phyloP scores from a whole-genome alignment of 2,797 vertebrate species.

The Knipowitschia caucasica region DNA sequence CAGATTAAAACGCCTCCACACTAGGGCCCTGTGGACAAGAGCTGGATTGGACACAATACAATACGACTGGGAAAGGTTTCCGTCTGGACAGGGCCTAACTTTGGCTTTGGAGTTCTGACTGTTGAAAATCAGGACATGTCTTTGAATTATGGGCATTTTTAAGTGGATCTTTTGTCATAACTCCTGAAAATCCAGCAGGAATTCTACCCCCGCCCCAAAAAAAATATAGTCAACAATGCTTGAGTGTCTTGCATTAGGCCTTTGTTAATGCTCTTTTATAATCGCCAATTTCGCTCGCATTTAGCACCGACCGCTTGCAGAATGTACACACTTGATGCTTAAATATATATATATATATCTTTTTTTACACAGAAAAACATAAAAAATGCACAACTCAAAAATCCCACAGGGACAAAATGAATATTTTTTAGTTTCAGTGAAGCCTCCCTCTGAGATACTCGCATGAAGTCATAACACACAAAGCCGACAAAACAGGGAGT shows the following conservation, averaged over 20 bases:
- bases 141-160: conserved; percentile 52
- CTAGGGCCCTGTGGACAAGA: no score
- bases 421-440: conserved; percentile 41
- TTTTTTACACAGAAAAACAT: conserved; percentile 65
- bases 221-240: conserved; percentile 63
- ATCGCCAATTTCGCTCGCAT: conserved; percentile 36
- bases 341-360: conserved; percentile 71
- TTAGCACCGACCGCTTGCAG: conserved; percentile 72
- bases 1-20: no score
- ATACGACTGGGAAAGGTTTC: no score
- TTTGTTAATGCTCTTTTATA: conserved; percentile 29
- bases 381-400: conserved; percentile 57
- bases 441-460: conserved; percentile 48
- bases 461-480: conserved; percentile 62
- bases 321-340: conserved; percentile 60
- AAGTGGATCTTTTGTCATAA: conserved; percentile 54
- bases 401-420: conserved; percentile 86
- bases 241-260: conserved; percentile 66
- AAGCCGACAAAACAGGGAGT: conserved; percentile 51
- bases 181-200: conserved; percentile 76
- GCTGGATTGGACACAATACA: no score
- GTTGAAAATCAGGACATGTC: conserved; percentile 59
- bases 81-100: no score
- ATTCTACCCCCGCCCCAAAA: conserved; percentile 65
- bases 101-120: conserved; percentile 68